Evolutionary conservation across 2,888 invertebrate genomes (phyloP), one percentile per base, ranked within the genome.

Genomic region (Drosophila macrospina): DNA sequence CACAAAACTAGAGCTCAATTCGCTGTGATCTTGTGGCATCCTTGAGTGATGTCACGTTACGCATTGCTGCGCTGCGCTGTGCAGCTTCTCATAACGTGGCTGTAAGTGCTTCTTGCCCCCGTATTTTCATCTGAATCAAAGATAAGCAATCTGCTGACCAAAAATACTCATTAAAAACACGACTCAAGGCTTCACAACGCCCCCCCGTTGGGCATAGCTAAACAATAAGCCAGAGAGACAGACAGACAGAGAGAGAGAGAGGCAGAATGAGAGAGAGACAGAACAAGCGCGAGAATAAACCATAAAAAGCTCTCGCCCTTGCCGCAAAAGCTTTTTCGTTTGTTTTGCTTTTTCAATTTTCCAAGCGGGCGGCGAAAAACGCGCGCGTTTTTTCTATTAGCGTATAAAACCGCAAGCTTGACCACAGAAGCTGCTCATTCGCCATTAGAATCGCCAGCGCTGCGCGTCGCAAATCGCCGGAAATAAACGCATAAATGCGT

Each of bases 381-480:
- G 72, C 62, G 68, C 77, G 67, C 54, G 68, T 47, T 80, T 75
- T 75, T 75, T 78, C 73, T 68, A 84, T 87, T 85, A 66, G 52
- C 77, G 61, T 86, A 90, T 90, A 90, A 91, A 91, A 90, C 85
- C 90, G 84, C 85, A 78, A 87, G 86, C 83, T 86, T 87, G 85
- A 87, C 88, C 85, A 81, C 68, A 66, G 74, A 60, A 63, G 69
- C 74, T 52, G 79, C 74, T 87, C 85, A 87, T 71, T 86, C 80
- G 74, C 74, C 74, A 80, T 80, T 85, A 85, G 85, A 85, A 82
- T 65, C 77, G 83, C 73, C 69, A 73, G 54, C 69, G 69, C 62
- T 34, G 80, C 86, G 83, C 78, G 74, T 86, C 83, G 68, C 20
- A 20, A 36, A 8, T 42, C 57, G 59, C 63, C 77, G 73, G 72